Percentiles rank a stretch among this genome's conserved stretches.
phyloP scores from a whole-genome alignment of 2,113 vertebrate genomes.

The Fulica atra region DNA sequence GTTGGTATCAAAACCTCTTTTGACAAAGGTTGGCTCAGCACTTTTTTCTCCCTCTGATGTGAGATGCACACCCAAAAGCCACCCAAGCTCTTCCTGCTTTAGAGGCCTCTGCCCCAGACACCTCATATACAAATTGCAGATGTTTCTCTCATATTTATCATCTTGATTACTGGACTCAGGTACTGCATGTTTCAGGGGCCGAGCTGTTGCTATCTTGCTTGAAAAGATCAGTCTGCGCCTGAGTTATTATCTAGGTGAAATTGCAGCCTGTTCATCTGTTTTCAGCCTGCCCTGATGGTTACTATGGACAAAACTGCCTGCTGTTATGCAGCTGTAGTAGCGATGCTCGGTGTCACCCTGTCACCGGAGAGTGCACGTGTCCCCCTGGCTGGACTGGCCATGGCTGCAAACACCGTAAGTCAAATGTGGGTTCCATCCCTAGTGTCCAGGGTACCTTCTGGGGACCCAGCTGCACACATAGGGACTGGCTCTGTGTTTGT shows the following conservation, averaged over 20 bases:
- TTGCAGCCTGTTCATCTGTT: neutral
- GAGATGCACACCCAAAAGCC: neutral
- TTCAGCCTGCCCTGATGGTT: conserved; percentile 61
- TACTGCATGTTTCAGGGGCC: neutral
- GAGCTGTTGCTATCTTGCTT: neutral
- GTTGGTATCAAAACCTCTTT: neutral
- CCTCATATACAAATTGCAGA: neutral
- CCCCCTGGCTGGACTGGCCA: conserved; percentile 27
- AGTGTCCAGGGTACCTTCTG: neutral
- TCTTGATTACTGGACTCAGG: neutral
- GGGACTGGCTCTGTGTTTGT: conserved; percentile 11
- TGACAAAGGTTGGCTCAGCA: neutral
- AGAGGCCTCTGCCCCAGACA: neutral
- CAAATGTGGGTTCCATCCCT: neutral
- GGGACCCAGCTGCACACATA: neutral
- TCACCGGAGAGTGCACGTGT: conserved; percentile 62
- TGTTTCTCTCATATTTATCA: neutral
- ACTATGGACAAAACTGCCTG: conserved; percentile 59
- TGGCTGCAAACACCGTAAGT: conserved; percentile 40
- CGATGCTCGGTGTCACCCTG: conserved; percentile 50
- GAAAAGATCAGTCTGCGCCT: neutral
- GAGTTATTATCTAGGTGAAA: neutral
- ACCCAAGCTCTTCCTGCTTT: neutral
- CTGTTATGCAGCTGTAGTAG: conserved; percentile 50
- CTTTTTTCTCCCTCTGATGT: neutral